Conservation (phyloP, 2,888 invertebrate species). For the Vanessa cardui region DNA sequence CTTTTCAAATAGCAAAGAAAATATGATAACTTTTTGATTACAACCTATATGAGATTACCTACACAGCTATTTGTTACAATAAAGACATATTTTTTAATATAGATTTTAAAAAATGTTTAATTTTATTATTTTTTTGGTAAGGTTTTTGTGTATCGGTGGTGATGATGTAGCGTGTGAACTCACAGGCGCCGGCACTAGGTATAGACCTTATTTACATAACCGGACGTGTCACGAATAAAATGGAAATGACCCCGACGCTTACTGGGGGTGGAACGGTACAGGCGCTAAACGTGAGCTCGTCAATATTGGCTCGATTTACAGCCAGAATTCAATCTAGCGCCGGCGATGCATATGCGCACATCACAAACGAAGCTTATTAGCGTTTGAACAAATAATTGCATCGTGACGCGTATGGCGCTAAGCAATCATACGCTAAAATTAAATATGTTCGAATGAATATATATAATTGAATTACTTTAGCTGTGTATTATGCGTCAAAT, state of each 20-base stretch:
- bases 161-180: slow-evolving; percentile 39
- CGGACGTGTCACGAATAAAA: slow-evolving; percentile 80
- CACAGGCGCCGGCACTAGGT: slow-evolving; percentile 39
- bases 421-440: background rate
- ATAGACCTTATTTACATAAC: slow-evolving; percentile 68
- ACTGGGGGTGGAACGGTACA: slow-evolving; percentile 31
- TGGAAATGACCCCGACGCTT: slow-evolving; percentile 67
- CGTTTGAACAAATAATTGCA: slow-evolving; percentile 17
- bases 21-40: too few relatives aligned
- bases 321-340: slow-evolving; percentile 53
- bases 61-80: too few relatives aligned
- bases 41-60: too few relatives aligned
- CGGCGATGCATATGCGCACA: slow-evolving; percentile 43
- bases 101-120: background rate
- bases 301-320: slow-evolving; percentile 67
- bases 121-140: slow-evolving; percentile 5
- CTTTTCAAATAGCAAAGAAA: too few relatives aligned
- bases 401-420: slow-evolving; percentile 10
- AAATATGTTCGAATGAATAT: slow-evolving; percentile 3
- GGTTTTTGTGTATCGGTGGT: slow-evolving; percentile 11
- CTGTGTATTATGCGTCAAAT: too few relatives aligned
- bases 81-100: background rate
- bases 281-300: slow-evolving; percentile 53
- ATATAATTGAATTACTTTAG: background rate
- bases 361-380: slow-evolving; percentile 19